Evolutionary conservation across 2,888 invertebrate genomes (phyloP), one percentile per base, ranked within the genome.

Genomic region (Kryphioiulus occultus): DNA sequence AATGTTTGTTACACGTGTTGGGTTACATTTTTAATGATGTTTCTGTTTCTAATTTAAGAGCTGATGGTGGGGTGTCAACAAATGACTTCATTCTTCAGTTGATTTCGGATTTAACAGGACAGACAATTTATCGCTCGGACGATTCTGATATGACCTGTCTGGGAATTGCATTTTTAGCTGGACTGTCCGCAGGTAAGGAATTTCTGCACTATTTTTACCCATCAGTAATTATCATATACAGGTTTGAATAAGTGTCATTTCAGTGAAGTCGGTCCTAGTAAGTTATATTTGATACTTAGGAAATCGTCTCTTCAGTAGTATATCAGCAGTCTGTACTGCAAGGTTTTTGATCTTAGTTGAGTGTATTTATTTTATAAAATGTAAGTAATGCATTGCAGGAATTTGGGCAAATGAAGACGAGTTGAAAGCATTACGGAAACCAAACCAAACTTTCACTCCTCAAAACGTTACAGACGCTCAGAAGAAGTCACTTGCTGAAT

Each of bases 21-120:
- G 35, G 35, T 44, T 88, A 84, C 78, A 47, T 47, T 39, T 35
- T 90, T 22, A 35, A 83, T 39, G 44, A 35, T 35, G 35, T 83
- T 10, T n/a, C 26, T 53, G 0, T 30, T 32, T 78, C 35, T 78
- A 30, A 42, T 47, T 85, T 22, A 42, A 87, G 87, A 42, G 87
- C 26, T 89, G 97, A 98, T 92, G 99, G 99, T 2, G 99, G 99
- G n/a, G 98, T 99, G n/a, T 95, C 98, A 0, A 95, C 95, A 89
- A 99, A 98, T 92, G 95, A 98, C 92, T 99, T 99, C 91, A 93
- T 99, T 83, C 95, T 96, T 90, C 98, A 98, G 92, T 92, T 96
- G 88, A 93, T 99, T 89, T 95, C 98, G 0, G 96, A 98, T 92
- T 93, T 98, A 87, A 95, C 96, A 0, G 95, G 94, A 0, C 92